Evolutionary conservation across 2,113 vertebrate genomes (phyloP).

Genomic region (Ibidorhyncha struthersii): DNA sequence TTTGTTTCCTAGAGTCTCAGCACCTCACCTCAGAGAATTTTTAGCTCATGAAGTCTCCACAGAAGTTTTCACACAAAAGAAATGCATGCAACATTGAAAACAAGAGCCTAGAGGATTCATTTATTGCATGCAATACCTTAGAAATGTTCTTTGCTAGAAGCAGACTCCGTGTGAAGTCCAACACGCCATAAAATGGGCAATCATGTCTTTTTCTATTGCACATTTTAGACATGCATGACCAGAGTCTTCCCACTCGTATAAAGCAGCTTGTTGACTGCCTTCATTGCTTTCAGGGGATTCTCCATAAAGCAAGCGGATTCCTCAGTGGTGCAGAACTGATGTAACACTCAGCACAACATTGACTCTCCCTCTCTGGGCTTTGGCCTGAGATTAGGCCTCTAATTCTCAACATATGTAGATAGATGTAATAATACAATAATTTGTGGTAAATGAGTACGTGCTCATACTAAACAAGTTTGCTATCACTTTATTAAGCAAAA

Average conservation of each 20-base stretch:
- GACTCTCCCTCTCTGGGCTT: neutral
- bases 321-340: neutral
- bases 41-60: neutral
- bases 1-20: neutral
- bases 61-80: neutral
- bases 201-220: neutral
- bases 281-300: neutral
- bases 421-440: neutral
- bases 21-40: neutral
- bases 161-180: neutral
- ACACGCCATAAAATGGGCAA: neutral
- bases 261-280: neutral
- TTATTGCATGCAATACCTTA: neutral
- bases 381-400: neutral
- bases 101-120: slow-evolving; percentile 5
- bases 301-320: neutral
- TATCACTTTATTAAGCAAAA: neutral
- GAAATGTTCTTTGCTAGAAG: neutral
- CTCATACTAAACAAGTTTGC: neutral
- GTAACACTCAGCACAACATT: neutral
- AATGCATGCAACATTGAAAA: neutral
- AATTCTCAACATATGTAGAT: neutral
- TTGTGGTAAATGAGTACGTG: neutral
- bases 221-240: neutral
- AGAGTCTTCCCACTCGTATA: neutral